A percentile compares a stretch with the other conserved stretches of the same genome.
These are phyloP conservation scores for Caenorhabditis panamensis DNA, from an alignment of 2,888 invertebrate genomes.

Conservation along the genomic window DNA sequence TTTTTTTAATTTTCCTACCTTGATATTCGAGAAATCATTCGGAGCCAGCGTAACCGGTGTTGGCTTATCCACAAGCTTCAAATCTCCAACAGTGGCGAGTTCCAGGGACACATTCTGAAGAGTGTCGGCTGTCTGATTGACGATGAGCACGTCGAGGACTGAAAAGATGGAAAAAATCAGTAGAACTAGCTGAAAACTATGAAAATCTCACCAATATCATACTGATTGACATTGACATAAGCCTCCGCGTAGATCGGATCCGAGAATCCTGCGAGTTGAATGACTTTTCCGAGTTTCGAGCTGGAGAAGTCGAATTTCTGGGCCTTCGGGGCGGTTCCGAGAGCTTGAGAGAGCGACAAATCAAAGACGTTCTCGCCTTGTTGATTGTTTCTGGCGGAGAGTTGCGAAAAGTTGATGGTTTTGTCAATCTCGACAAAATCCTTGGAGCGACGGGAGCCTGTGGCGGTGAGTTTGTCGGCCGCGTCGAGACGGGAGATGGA, in stretches of 20 bases:
- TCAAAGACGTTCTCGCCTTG: constrained; percentile 90
- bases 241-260: constrained; percentile 99
- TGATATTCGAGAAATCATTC: constrained; percentile 96
- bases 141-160: constrained; percentile 96
- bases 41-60: constrained; percentile 95
- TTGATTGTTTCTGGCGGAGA: constrained; percentile 83
- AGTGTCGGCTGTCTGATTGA: constrained; percentile 98
- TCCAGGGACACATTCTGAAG: constrained; percentile 98
- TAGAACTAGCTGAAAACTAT: not conserved
- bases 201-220: constrained; percentile 74
- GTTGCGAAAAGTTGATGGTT: constrained; percentile 89
- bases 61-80: constrained; percentile 98
- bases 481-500: constrained; percentile 74
- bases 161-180: constrained; percentile 16
- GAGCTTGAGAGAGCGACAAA: constrained; percentile 88
- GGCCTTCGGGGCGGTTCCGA: constrained; percentile 80
- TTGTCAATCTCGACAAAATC: constrained; percentile 86
- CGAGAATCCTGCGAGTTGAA: constrained; percentile 97
- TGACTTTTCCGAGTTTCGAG: constrained; percentile 83
- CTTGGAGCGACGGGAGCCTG: constrained; percentile 37
- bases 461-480: constrained; percentile 1
- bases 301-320: constrained; percentile 82
- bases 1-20: constrained; percentile 84
- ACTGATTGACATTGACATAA: constrained; percentile 97
- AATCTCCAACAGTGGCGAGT: constrained; percentile 92